Evolutionary conservation across 2,113 vertebrate species (phyloP).

Genomic region (Arizona elegans): DNA sequence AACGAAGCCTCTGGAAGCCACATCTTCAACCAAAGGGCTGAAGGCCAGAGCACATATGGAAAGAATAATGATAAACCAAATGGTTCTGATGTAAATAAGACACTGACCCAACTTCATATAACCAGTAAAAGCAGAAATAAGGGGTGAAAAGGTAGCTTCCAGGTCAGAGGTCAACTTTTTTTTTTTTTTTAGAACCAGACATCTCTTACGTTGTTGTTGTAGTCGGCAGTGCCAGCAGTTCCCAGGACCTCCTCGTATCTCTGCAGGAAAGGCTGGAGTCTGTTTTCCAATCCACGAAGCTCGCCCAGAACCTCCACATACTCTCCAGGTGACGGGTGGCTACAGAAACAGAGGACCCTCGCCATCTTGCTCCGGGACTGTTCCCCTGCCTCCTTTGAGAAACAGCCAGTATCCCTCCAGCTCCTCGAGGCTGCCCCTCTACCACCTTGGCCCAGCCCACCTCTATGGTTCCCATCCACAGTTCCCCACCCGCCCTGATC

Average conservation of each 20-base stretch:
- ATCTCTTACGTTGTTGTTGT: conserved; percentile 81
- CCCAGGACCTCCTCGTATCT: conserved; percentile 84
- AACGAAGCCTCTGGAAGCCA: neutral
- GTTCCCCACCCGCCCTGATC: neutral
- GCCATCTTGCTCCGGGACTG: neutral
- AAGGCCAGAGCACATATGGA: neutral
- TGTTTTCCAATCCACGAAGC: conserved; percentile 79
- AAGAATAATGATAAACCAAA: neutral
- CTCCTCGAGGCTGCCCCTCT: neutral
- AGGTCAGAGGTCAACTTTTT: neutral
- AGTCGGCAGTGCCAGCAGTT: conserved; percentile 77
- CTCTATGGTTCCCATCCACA: neutral
- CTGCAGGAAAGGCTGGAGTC: conserved; percentile 86
- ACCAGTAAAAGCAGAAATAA: neutral
- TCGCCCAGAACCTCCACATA: conserved; percentile 84
- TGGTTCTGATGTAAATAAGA: neutral
- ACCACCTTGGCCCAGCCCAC: neutral
- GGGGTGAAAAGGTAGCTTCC: neutral
- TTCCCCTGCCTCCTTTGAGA: neutral
- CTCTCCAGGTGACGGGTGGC: conserved; percentile 84
- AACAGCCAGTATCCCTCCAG: too few species aligned
- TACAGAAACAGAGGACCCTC: conserved; percentile 30
- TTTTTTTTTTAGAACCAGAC: neutral
- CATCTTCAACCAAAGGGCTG: neutral
- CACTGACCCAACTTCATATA: neutral